These are phyloP conservation scores for Bos javanicus DNA, from an alignment of 2,113 vertebrate species.

Conservation along the genomic window DNA sequence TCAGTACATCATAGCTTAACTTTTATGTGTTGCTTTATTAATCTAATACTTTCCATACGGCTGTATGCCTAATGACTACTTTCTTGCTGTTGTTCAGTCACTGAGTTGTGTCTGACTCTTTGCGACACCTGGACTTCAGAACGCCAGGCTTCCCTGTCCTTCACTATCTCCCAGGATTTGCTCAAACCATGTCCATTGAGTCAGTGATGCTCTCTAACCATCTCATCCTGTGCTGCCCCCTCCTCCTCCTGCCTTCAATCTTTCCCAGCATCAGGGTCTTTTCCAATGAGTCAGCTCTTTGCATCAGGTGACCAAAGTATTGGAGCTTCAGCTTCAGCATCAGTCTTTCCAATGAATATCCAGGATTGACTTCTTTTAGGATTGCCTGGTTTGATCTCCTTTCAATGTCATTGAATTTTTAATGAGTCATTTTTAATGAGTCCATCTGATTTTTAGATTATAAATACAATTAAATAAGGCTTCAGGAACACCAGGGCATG, in stretches of 20 bases:
- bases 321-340: background rate
- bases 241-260: background rate
- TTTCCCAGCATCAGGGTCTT: background rate
- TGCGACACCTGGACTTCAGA: background rate
- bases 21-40: background rate
- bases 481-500: background rate
- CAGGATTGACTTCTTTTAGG: background rate
- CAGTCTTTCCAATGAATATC: background rate
- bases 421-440: background rate
- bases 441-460: background rate
- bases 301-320: background rate
- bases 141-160: background rate
- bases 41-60: background rate
- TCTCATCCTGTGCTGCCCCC: background rate
- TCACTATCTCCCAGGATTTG: background rate
- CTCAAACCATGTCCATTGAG: background rate
- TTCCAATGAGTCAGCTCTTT: background rate
- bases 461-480: background rate
- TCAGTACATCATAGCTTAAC: background rate
- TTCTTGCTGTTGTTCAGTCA: background rate
- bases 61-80: background rate
- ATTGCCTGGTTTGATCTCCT: background rate
- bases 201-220: background rate
- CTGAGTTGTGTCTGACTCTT: background rate
- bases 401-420: background rate